Percentiles rank a stretch among this genome's conserved stretches.
phyloP scores from a whole-genome alignment of 2,888 invertebrate genomes.

The Sminthurides aquaticus region DNA sequence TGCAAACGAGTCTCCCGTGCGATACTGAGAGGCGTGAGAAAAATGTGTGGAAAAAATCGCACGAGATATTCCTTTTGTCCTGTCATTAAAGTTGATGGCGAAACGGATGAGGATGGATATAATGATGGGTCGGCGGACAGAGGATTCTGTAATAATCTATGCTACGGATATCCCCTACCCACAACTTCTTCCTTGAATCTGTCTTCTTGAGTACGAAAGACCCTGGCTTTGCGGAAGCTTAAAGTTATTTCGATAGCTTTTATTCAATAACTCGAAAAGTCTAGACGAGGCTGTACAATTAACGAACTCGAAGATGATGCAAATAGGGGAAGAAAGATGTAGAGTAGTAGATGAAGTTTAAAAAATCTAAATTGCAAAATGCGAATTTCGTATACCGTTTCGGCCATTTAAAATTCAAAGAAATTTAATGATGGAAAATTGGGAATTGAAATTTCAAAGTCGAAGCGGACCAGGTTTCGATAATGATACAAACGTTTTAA shows the following conservation, averaged over 20 bases:
- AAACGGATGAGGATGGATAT: slow-evolving; percentile 29
- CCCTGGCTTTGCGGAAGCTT: not conserved
- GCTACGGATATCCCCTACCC: too few relatives aligned
- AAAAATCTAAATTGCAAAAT: too few relatives aligned
- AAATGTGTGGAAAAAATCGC: slow-evolving; percentile 31
- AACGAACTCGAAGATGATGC: too few relatives aligned
- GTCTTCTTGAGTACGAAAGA: slow-evolving; percentile 1
- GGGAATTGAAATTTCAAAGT: too few relatives aligned
- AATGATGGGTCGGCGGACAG: slow-evolving; percentile 26
- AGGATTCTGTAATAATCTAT: slow-evolving; percentile 33
- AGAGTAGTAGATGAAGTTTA: too few relatives aligned
- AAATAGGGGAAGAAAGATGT: too few relatives aligned
- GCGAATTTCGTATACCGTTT: too few relatives aligned
- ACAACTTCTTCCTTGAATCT: slow-evolving; percentile 25
- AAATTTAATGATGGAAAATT: too few relatives aligned
- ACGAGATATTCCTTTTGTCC: slow-evolving; percentile 25
- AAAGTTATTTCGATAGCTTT: not conserved
- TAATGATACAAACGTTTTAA: too few relatives aligned
- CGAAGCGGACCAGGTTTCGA: too few relatives aligned
- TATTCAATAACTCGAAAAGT: not conserved
- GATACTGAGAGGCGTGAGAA: slow-evolving; percentile 19
- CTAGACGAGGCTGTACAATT: not conserved
- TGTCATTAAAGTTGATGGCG: slow-evolving; percentile 31
- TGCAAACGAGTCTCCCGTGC: too few relatives aligned
- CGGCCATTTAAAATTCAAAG: too few relatives aligned